Evolutionary conservation across 2,113 vertebrate genomes (phyloP).

Genomic region (Tiliqua scincoides): DNA sequence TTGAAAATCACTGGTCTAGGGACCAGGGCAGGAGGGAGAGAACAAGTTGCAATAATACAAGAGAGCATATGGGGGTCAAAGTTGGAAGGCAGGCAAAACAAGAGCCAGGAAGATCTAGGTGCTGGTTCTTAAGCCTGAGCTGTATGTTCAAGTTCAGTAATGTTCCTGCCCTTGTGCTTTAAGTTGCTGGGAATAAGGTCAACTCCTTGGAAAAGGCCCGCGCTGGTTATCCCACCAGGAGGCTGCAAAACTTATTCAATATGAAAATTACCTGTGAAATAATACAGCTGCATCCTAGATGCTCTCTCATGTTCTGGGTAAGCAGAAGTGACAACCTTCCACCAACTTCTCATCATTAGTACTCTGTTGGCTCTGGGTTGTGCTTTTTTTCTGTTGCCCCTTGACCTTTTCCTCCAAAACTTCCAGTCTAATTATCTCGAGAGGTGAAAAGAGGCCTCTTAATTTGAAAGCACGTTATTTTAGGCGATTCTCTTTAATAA

Average conservation of each 20-base stretch:
- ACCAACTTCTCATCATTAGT: conserved; percentile 26
- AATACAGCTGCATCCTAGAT: rapidly evolving
- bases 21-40: too few species aligned
- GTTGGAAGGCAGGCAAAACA: neutral
- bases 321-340: neutral
- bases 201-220: neutral
- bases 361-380: neutral
- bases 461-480: conserved; percentile 60
- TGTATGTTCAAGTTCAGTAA: neutral
- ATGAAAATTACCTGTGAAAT: neutral
- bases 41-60: neutral
- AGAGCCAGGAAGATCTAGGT: neutral
- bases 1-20: too few species aligned
- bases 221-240: neutral
- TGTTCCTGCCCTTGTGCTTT: neutral
- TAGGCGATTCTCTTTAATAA: conserved; percentile 58
- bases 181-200: neutral
- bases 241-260: neutral
- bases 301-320: neutral
- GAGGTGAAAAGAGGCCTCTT: conserved; percentile 53
- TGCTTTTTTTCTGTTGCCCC: neutral
- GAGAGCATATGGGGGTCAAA: neutral
- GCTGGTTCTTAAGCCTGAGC: neutral
- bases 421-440: conserved; percentile 61
- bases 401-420: conserved; percentile 60